These are phyloP conservation scores for Eugnorisma glareosa DNA, from an alignment of 2,888 invertebrate species.

Conservation along the genomic window DNA sequence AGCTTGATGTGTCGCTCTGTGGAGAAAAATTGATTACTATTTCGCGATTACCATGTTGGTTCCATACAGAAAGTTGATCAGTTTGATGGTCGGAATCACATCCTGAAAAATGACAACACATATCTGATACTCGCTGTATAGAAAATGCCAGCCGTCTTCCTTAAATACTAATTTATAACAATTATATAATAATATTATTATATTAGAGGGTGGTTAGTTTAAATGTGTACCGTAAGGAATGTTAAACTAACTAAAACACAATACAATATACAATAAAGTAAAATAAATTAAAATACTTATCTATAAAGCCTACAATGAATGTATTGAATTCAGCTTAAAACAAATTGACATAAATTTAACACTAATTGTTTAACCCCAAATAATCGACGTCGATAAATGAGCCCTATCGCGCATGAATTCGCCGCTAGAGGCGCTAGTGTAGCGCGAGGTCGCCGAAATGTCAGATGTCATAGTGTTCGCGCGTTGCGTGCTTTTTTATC, in stretches of 20 bases:
- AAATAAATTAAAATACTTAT: constrained; percentile 41
- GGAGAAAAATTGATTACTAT: not conserved
- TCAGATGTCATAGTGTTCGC: too few species aligned
- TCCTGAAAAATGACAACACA: not conserved
- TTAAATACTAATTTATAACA: not conserved
- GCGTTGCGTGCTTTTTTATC: too few species aligned
- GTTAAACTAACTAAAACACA: constrained; percentile 9
- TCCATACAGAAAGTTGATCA: not conserved
- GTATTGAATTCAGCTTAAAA: constrained; percentile 23
- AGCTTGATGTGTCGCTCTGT: not conserved
- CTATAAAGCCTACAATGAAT: constrained; percentile 26
- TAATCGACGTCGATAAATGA: not conserved
- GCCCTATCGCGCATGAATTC: too few species aligned
- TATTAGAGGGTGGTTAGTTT: not conserved
- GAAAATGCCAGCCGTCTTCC: not conserved
- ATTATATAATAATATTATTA: too few species aligned
- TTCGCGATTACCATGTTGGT: not conserved
- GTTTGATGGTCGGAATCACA: not conserved
- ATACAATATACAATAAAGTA: not conserved
- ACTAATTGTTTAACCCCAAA: not conserved
- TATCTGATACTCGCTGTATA: not conserved
- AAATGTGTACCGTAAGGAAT: constrained; percentile 9
- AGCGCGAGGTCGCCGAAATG: too few species aligned
- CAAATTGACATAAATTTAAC: not conserved
- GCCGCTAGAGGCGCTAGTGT: too few species aligned